These are phyloP conservation scores for Arctocebus calabarensis DNA, from an alignment of 2,797 vertebrate species.

Conservation along the genomic window DNA sequence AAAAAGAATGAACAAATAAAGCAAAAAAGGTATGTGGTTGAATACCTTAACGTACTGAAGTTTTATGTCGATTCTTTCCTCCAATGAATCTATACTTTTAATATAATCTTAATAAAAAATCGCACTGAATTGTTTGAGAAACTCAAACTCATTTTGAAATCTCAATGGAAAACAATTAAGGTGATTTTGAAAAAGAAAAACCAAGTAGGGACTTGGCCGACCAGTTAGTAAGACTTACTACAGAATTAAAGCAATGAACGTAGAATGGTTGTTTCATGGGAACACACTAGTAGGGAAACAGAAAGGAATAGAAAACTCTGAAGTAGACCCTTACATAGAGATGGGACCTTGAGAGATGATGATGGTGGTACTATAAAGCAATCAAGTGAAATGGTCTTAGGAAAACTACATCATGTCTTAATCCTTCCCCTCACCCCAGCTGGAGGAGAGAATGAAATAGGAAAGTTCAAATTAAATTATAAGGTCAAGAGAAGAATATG, in stretches of 20 bases:
- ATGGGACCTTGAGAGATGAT: neutral
- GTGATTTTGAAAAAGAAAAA: constrained; percentile 27
- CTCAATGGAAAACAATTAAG: neutral
- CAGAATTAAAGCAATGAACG: neutral
- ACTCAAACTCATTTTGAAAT: neutral
- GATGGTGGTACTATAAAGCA: neutral
- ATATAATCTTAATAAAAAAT: neutral
- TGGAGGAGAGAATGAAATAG: neutral
- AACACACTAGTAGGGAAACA: neutral
- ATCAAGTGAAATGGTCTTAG: neutral
- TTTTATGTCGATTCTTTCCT: neutral
- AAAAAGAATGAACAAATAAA: neutral
- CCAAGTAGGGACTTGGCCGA: neutral
- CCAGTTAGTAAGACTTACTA: neutral
- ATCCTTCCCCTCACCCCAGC: neutral
- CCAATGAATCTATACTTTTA: neutral
- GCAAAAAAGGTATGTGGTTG: neutral
- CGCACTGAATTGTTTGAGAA: neutral
- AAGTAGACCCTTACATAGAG: neutral
- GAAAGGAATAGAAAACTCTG: neutral
- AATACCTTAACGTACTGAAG: neutral
- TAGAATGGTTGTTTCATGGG: neutral
- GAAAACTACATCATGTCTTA: neutral
- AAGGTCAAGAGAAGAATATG: neutral
- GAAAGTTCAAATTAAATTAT: constrained; percentile 31